Evolutionary conservation across 2,797 vertebrate genomes (phyloP), one percentile per base, ranked within the genome.

Genomic region (Bovichtus diacanthus): DNA sequence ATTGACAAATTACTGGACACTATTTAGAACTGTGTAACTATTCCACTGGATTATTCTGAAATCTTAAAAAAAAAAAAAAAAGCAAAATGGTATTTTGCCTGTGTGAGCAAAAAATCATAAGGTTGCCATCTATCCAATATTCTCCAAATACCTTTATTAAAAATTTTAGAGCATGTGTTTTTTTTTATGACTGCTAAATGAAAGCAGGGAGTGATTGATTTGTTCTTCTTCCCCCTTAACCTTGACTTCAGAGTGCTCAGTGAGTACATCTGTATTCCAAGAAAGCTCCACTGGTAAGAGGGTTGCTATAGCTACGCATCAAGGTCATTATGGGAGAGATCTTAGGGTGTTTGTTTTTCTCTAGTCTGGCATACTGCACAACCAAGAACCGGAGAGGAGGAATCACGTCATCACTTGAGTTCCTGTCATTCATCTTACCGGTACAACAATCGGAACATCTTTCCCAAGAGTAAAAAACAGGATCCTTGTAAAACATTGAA

Each of bases 271-370:
- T 87, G 85, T 82, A 88, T 87, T 88, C 77, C 31, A 70, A 25
- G 6, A 58, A 59, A 80, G 61, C 74, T 59, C 66, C 53, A 44
- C 18, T 29, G 65, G 71, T 78, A 76, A 80, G 51, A 72, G 50
- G 65, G 93, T 94, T 95, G 90, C 93, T 76, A 92, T 92, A 86
- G 90, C 83, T 85, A 93, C 88, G 2, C 74, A 67, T 74, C 71
- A 90, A 89, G 86, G 90, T 91, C 90, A 88, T 86, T 84, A 84
- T 64, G 46, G 53, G 46, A 76, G 59, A 68, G 53, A 81, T 90
- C 50, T 87, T 25, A 23, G 82, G 39, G 70, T 79, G 65, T 81
- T 69, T 87, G 10, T 82, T 78, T 80, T 83, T 29, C 36, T 71
- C 39, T 36, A 74, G 53, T 47, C 59, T 68, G 50, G 49, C 49